Evolutionary conservation across 1,140 invertebrate genomes (phyloP).

Genomic region (Phymastichus coffea): DNA sequence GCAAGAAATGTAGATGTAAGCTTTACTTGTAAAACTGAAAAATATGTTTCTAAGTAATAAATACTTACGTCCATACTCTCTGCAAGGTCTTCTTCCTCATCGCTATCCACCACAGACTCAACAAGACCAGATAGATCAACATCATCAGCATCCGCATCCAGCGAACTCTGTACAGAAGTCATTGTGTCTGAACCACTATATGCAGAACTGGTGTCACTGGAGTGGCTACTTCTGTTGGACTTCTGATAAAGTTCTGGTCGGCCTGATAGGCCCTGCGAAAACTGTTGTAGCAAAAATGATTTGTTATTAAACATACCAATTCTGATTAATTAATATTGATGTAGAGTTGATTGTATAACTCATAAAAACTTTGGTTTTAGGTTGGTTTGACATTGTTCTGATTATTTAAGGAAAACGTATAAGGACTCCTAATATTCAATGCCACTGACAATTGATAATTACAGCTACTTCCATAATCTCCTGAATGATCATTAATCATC

Average conservation of each 20-base stretch:
- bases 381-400: too few species aligned
- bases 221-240: constrained; percentile 82
- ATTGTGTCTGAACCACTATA: constrained; percentile 96
- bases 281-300: constrained; percentile 37
- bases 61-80: constrained; percentile 83
- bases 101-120: constrained; percentile 93
- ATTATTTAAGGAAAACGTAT: too few species aligned
- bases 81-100: constrained; percentile 90
- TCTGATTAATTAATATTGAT: too few species aligned
- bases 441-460: neutral
- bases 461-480: neutral
- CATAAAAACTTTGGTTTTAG: too few species aligned
- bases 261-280: constrained; percentile 53
- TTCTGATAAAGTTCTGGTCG: constrained; percentile 69
- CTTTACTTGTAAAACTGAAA: neutral
- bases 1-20: constrained; percentile 37
- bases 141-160: constrained; percentile 82
- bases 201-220: constrained; percentile 91
- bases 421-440: neutral
- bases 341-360: too few species aligned
- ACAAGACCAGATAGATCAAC: constrained; percentile 89
- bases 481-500: constrained; percentile 6
- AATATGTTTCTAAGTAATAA: neutral
- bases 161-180: constrained; percentile 83
- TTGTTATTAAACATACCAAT: too few species aligned